Evolutionary conservation across 2,797 vertebrate genomes (phyloP).

Genomic region (Poecilia gillii): DNA sequence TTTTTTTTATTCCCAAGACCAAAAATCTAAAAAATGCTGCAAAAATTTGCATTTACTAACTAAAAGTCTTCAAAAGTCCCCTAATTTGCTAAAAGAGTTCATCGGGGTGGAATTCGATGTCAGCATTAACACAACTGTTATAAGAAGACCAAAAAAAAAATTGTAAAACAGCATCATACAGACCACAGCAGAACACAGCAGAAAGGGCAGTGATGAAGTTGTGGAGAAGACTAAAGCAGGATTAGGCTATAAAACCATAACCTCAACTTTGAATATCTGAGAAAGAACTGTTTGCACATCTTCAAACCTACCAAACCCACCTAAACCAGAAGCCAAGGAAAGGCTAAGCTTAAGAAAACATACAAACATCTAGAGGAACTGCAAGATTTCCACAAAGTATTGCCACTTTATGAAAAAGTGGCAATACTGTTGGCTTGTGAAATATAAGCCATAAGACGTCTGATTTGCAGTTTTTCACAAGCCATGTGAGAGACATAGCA

Average conservation of each 20-base stretch:
- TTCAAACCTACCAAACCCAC: background rate
- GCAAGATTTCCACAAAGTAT: background rate
- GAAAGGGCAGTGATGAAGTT: background rate
- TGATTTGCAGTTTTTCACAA: background rate
- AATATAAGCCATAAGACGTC: background rate
- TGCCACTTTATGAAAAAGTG: background rate
- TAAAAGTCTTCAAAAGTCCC: background rate
- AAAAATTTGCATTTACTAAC: background rate
- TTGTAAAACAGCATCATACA: background rate
- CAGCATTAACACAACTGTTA: background rate
- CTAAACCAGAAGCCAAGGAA: background rate
- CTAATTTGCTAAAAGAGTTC: background rate
- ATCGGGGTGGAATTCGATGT: background rate
- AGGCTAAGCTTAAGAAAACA: conserved; percentile 1
- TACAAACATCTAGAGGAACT: conserved; percentile 4
- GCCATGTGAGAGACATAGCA: background rate
- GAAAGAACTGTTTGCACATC: background rate
- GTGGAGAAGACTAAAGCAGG: background rate
- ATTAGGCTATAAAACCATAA: background rate
- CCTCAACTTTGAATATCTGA: background rate
- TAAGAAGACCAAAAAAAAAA: background rate
- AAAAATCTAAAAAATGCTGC: background rate
- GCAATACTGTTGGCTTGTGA: background rate
- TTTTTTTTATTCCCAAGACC: too few species aligned
- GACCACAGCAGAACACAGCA: background rate